Evolutionary conservation across 2,888 invertebrate species (phyloP).

Genomic region (Flabesymbios commensalis): DNA sequence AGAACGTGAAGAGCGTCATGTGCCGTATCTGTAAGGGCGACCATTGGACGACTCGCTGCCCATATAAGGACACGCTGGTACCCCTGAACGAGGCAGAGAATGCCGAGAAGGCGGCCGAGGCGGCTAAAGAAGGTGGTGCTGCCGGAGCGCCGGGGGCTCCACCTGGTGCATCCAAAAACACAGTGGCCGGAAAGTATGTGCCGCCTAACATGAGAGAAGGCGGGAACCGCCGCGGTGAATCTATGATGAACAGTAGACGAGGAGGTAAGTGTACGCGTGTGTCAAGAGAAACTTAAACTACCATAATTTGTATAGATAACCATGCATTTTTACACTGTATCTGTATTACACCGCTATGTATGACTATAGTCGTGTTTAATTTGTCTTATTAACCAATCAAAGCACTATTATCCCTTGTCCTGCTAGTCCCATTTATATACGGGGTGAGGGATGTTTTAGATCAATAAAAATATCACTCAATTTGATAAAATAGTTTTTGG

Average conservation of each 20-base stretch:
- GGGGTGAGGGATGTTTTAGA: too few species aligned
- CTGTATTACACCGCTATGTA: too few species aligned
- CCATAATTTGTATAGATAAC: too few species aligned
- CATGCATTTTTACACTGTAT: too few species aligned
- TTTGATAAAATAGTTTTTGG: too few species aligned
- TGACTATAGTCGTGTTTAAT: too few species aligned
- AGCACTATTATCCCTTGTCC: too few species aligned
- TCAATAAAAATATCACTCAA: too few species aligned
- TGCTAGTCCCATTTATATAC: too few species aligned
- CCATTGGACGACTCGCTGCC: constrained; percentile 98
- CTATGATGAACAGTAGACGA: constrained; percentile 66
- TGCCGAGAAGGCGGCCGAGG: constrained; percentile 8
- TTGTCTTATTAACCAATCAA: too few species aligned
- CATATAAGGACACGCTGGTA: constrained; percentile 86
- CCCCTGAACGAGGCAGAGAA: constrained; percentile 37
- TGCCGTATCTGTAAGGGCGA: constrained; percentile 70
- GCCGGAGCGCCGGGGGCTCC: constrained; percentile 35
- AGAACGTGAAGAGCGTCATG: constrained; percentile 57
- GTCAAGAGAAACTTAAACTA: too few species aligned
- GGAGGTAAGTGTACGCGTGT: too few species aligned
- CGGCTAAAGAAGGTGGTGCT: constrained; percentile 37
- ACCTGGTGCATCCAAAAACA: constrained; percentile 30
- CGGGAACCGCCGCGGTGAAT: constrained; percentile 73
- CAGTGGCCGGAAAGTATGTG: constrained; percentile 66
- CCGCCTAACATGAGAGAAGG: constrained; percentile 84